Percentiles rank a stretch among this genome's conserved stretches.
phyloP scores from a whole-genome alignment of 2,113 vertebrate species.

The Dicentrarchus labrax region DNA sequence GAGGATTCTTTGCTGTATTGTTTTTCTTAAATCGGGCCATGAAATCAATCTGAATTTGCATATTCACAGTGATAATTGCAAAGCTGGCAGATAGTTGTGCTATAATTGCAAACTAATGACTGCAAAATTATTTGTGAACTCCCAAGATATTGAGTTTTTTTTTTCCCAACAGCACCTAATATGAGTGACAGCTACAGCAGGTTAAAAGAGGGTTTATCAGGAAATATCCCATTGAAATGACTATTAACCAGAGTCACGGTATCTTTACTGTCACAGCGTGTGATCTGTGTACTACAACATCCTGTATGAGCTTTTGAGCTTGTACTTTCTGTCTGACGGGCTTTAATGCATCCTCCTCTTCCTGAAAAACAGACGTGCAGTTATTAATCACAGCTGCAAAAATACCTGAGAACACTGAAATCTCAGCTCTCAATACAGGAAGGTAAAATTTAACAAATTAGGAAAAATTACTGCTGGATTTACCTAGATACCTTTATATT shows the following conservation, averaged over 20 bases:
- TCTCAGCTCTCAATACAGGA: conserved; percentile 43
- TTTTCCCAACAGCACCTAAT: conserved; percentile 21
- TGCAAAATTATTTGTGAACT: conserved; percentile 70
- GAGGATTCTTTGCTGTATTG: conserved; percentile 63
- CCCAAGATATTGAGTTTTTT: conserved; percentile 45
- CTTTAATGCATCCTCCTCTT: conserved; percentile 28
- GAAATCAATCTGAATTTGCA: conserved; percentile 79
- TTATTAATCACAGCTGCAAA: conserved; percentile 55
- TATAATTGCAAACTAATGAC: conserved; percentile 80
- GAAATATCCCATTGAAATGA: conserved; percentile 45
- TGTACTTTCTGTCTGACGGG: conserved; percentile 5
- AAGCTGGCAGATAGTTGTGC: conserved; percentile 79
- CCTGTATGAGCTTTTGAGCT: conserved; percentile 50
- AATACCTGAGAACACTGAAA: conserved; percentile 32
- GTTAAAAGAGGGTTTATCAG: conserved; percentile 42
- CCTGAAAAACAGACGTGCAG: conserved; percentile 7
- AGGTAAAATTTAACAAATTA: not conserved
- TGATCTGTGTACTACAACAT: conserved; percentile 67
- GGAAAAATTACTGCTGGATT: not conserved
- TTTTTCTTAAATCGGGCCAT: conserved; percentile 74
- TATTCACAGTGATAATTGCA: conserved; percentile 88
- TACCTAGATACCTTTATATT: rapidly evolving
- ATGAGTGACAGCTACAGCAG: conserved; percentile 54
- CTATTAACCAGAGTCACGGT: conserved; percentile 54
- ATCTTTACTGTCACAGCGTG: conserved; percentile 55